A percentile compares a stretch with the other conserved stretches of the same genome.
phyloP scores from a whole-genome alignment of 2,888 invertebrate genomes.

The Cremastinae sp. region DNA sequence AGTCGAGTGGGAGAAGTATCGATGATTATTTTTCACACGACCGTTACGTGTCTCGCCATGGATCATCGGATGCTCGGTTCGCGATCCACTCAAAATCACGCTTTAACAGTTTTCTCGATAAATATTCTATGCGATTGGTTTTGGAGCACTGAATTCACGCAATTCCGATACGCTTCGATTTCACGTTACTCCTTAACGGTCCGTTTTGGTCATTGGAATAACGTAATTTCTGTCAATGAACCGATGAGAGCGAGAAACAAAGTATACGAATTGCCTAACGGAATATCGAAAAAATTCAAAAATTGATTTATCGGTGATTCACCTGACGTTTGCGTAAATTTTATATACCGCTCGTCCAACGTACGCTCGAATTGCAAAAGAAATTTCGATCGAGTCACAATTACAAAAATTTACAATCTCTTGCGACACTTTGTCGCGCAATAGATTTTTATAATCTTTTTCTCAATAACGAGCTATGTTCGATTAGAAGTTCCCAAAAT shows the following conservation, averaged over 20 bases:
- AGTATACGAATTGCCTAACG: conserved; percentile 15
- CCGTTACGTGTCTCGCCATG: conserved; percentile 59
- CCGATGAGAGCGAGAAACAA: conserved; percentile 4
- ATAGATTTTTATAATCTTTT: not conserved
- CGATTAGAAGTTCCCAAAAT: too few species aligned
- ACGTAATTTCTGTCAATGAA: conserved; percentile 31
- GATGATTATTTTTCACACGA: conserved; percentile 62
- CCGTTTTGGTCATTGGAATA: conserved; percentile 30
- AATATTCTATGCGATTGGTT: conserved; percentile 13
- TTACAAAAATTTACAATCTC: too few species aligned
- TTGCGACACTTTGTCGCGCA: conserved; percentile 1
- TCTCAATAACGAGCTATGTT: not conserved
- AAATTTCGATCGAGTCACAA: too few species aligned
- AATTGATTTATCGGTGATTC: conserved; percentile 1
- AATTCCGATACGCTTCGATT: conserved; percentile 63
- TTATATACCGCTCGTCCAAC: not conserved
- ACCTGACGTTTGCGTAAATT: not conserved
- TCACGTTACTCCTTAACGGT: conserved; percentile 62
- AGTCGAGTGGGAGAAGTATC: conserved; percentile 42
- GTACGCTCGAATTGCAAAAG: not conserved
- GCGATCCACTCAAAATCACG: conserved; percentile 62
- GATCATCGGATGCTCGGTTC: conserved; percentile 61
- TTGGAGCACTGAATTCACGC: conserved; percentile 51
- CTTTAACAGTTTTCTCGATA: conserved; percentile 56
- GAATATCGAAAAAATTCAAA: not conserved